Conservation (phyloP, 2,888 invertebrate genomes). For the Cataglyphis rosenhaueri region DNA sequence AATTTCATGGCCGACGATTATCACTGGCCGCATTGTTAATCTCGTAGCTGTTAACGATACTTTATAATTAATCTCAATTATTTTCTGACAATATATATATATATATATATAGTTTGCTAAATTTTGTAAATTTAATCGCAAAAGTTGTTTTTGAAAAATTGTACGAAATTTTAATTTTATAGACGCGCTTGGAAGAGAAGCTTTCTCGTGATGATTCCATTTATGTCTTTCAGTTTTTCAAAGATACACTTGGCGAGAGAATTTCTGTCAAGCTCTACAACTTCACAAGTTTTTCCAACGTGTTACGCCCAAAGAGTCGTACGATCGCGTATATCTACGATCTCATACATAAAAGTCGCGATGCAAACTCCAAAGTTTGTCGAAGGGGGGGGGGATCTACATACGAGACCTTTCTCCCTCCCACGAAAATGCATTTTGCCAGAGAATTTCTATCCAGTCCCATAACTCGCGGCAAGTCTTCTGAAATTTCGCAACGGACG, state of each 20-base stretch:
- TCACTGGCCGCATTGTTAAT: neutral
- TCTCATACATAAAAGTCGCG: conserved; percentile 51
- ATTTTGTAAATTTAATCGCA: neutral
- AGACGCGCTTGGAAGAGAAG: neutral
- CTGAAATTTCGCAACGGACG: conserved; percentile 9
- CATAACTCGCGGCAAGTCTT: conserved; percentile 1
- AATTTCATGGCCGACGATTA: neutral
- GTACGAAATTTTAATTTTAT: neutral
- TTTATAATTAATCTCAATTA: neutral
- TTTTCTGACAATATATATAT: neutral
- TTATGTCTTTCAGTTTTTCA: neutral
- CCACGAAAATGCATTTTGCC: conserved; percentile 7
- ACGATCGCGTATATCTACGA: conserved; percentile 34
- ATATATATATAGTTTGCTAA: neutral
- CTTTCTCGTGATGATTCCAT: neutral
- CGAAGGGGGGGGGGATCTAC: neutral
- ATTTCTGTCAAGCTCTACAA: neutral
- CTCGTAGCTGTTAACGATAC: neutral
- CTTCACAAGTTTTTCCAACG: conserved; percentile 8
- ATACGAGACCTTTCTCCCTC: neutral
- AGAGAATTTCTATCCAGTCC: conserved; percentile 8
- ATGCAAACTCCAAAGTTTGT: conserved; percentile 16
- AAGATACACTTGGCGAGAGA: conserved; percentile 2
- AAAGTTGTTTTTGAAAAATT: neutral
- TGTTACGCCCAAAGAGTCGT: conserved; percentile 19